phyloP scores from a whole-genome alignment of 2,888 invertebrate species.

The Limenitis arthemis region DNA sequence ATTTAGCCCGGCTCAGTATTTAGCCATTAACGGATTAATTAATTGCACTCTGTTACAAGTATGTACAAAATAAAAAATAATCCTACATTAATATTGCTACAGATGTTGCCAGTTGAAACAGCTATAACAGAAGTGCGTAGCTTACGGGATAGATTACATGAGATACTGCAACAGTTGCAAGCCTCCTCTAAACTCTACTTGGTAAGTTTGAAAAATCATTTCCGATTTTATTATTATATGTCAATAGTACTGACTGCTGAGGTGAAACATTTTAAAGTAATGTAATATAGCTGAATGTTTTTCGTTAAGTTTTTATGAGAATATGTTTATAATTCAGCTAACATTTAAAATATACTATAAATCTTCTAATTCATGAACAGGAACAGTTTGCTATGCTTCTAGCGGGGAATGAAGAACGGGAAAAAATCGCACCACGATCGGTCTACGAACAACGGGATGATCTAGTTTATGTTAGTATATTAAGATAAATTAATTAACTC shows the following conservation, averaged over 20 bases:
- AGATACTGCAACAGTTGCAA: conserved; percentile 66
- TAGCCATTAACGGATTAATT: no score
- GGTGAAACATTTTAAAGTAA: no score
- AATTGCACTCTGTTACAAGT: not conserved
- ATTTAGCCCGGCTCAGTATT: no score
- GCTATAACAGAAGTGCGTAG: conserved; percentile 69
- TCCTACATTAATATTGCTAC: conserved; percentile 6
- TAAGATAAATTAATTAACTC: no score
- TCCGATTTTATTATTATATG: no score
- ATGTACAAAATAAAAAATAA: not conserved
- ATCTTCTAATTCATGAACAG: conserved; percentile 37
- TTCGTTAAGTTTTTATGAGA: no score
- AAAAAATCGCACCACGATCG: conserved; percentile 67
- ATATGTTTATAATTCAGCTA: no score
- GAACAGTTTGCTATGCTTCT: conserved; percentile 76
- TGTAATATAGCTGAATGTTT: no score
- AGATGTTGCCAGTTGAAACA: conserved; percentile 76
- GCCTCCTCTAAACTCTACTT: conserved; percentile 62
- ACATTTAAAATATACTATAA: no score
- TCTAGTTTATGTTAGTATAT: no score
- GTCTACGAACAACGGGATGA: conserved; percentile 56
- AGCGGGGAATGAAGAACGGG: conserved; percentile 76
- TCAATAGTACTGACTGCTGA: no score
- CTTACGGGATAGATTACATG: conserved; percentile 54
- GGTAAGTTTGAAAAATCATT: conserved; percentile 42